Evolutionary conservation across 1,140 invertebrate genomes (phyloP).

Genomic region (Oryzaephilus surinamensis): DNA sequence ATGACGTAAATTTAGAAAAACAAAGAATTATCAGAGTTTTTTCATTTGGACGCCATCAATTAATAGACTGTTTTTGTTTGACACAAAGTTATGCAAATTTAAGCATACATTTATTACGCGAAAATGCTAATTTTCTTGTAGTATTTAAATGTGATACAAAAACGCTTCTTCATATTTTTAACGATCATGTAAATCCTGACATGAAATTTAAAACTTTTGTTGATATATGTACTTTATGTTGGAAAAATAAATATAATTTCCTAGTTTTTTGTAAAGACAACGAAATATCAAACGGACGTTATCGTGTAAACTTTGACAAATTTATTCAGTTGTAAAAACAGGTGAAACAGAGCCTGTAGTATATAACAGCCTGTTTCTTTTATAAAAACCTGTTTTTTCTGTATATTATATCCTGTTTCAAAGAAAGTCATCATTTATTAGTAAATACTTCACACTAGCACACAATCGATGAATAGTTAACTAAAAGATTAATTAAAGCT

Average conservation of each 20-base stretch:
- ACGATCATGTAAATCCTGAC: constrained; percentile 31
- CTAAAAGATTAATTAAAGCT: no score
- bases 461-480: no score
- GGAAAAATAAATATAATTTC: constrained; percentile 25
- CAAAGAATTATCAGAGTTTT: constrained; percentile 30
- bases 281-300: constrained; percentile 15
- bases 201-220: constrained; percentile 26
- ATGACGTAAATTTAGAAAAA: constrained; percentile 27
- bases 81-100: constrained; percentile 33
- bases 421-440: no score
- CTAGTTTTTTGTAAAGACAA: constrained; percentile 27
- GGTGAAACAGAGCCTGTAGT: no score
- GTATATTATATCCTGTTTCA: no score
- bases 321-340: no score
- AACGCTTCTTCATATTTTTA: constrained; percentile 34
- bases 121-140: no score
- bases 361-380: no score
- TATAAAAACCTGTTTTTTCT: no score
- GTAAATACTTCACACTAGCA: no score
- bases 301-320: no score
- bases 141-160: constrained; percentile 34
- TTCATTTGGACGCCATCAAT: constrained; percentile 20
- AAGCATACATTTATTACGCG: no score
- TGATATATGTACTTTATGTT: constrained; percentile 23
- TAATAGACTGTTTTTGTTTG: constrained; percentile 27